phyloP scores from a whole-genome alignment of 2,797 vertebrate species.

The Echiichthys vipera region DNA sequence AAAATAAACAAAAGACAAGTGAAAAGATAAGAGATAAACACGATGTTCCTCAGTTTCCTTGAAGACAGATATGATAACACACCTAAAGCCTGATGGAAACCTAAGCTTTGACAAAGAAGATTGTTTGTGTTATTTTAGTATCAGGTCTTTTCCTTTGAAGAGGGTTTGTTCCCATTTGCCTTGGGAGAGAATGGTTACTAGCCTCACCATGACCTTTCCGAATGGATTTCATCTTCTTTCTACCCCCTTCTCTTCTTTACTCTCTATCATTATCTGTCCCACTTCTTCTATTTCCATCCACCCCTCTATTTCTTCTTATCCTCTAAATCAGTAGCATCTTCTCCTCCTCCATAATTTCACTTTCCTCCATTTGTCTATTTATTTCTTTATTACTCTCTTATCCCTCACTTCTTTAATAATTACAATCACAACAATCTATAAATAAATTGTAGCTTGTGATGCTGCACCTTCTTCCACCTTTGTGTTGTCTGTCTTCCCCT shows the following conservation, averaged over 20 bases:
- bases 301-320: constrained; percentile 3
- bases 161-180: constrained; percentile 55
- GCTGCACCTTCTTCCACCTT: constrained; percentile 6
- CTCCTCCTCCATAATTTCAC: constrained; percentile 8
- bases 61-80: constrained; percentile 27
- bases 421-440: no score
- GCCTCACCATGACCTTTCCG: constrained; percentile 51
- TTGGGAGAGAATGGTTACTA: constrained; percentile 28
- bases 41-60: constrained; percentile 33
- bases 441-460: background rate
- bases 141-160: constrained; percentile 52
- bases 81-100: constrained; percentile 33
- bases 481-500: background rate
- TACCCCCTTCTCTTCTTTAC: constrained; percentile 3
- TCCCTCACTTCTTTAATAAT: constrained; percentile 32
- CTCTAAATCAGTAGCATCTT: constrained; percentile 17
- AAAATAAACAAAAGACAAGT: constrained; percentile 40
- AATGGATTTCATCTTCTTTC: constrained; percentile 32
- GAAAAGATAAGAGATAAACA: constrained; percentile 57
- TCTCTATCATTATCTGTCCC: constrained; percentile 15
- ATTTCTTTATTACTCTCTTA: constrained; percentile 7
- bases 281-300: background rate
- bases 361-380: background rate
- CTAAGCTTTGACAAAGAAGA: constrained; percentile 35
- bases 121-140: constrained; percentile 48